Conservation (phyloP, 2,888 invertebrate genomes). For the Lochmaea capreae region DNA sequence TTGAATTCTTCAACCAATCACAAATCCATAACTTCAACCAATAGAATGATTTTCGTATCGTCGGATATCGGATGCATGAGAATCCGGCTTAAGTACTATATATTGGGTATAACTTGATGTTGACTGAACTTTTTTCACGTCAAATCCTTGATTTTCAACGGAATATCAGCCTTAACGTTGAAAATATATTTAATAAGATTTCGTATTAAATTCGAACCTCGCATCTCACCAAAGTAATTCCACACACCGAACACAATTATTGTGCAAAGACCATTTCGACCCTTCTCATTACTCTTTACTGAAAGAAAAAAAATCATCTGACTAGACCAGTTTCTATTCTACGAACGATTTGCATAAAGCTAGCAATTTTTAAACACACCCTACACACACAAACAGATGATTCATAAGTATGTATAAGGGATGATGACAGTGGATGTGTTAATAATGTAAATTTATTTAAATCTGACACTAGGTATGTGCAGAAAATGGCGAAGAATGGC, state of each 20-base stretch:
- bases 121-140: too few species aligned
- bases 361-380: conserved; percentile 25
- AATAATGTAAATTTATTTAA: conserved; percentile 30
- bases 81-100: too few species aligned
- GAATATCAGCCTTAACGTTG: too few species aligned
- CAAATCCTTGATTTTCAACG: too few species aligned
- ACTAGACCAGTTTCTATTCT: conserved; percentile 24
- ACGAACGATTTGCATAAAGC: conserved; percentile 24
- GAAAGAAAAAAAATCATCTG: conserved; percentile 9
- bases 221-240: background rate
- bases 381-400: background rate
- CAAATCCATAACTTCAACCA: too few species aligned
- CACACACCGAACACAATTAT: background rate
- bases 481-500: conserved; percentile 20
- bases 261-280: conserved; percentile 1
- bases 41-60: too few species aligned
- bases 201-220: background rate
- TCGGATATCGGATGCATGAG: too few species aligned
- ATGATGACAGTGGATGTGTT: conserved; percentile 25
- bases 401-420: conserved; percentile 11
- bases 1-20: too few species aligned
- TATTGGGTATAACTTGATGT: too few species aligned
- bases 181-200: background rate
- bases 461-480: conserved; percentile 16
- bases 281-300: conserved; percentile 8